Base-by-base conservation (phyloP, 30 jellyfish, hydroid and myxozoan species). In the Hydractinia echinata region DNA sequence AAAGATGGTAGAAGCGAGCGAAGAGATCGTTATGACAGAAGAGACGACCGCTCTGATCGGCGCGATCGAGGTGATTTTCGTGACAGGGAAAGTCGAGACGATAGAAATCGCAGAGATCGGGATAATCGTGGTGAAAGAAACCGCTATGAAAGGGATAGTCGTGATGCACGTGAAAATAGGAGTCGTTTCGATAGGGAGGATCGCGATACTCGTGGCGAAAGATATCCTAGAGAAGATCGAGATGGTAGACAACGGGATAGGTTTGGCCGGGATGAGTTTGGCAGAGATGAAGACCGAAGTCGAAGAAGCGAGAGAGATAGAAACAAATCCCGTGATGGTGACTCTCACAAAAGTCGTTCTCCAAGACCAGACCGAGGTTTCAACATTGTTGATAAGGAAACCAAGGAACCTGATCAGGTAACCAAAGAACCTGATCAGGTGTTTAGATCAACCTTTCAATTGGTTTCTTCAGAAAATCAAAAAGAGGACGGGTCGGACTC, bases 191-290 rank as follows among this genome's bases (percentile, higher is more conserved):
- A 30, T 30, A 30, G 44, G 44, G 44, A 30, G 1, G 44, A 30
- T 30, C 44, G 44, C 44, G 44, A 66, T 66, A 53, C 4, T 66
- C 76, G 15, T 66, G 53, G 48, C 30, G 48, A 66, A 8, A 66
- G 76, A 66, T 18, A 30, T 30, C 2, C 8, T 4, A 53, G 48
- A 6, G 76, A 66, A 66, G 48, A 66, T 72, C 73, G 81, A 20
- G 52, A 50, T 72, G 82, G 55, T 68, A 60, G 87, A 68, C 39
- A 58, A 7, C 83, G 84, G 0, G 73, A 77, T 77, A 54, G 85
- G 16, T 10, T 13, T 77, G 85, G 85, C 39, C 14, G 85, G 6
- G 85, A 77, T 77, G 85, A 77, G 14, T 77, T 77, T 61, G 84
- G 84, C 2, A 77, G 85, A 30, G 85, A 77, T 77, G 85, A 64